Conservation (phyloP, 2,888 invertebrate species). For the Rapana venosa region DNA sequence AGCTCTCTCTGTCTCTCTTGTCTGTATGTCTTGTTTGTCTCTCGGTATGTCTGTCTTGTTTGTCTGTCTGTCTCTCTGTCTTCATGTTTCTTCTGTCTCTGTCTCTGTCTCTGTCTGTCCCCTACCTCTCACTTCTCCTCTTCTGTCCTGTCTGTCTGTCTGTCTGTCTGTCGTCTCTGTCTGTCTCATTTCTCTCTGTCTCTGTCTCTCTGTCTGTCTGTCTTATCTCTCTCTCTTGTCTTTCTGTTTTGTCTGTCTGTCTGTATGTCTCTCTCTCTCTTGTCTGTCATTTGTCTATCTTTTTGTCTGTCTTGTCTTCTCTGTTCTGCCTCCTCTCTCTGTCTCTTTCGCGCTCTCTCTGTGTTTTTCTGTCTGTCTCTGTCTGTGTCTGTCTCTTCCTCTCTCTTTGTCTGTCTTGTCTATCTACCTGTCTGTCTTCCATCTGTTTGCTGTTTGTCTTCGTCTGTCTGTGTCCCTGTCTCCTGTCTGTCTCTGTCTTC, state of each 20-base stretch:
- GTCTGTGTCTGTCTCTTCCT: too few species aligned
- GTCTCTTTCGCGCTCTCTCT: background rate
- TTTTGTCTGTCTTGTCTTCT: background rate
- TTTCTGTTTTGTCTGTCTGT: background rate
- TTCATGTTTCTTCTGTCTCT: background rate
- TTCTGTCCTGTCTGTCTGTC: background rate
- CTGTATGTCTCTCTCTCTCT: background rate
- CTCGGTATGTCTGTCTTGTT: background rate
- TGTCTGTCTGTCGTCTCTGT: background rate
- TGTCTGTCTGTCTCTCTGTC: background rate
- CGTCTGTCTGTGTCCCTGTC: background rate
- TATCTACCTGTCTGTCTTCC: background rate
- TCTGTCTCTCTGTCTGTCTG: too few species aligned
- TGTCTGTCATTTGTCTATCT: background rate
- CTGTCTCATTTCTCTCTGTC: background rate
- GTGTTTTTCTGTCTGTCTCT: too few species aligned
- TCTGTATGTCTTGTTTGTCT: background rate
- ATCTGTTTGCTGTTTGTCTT: background rate
- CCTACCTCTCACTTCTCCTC: background rate
- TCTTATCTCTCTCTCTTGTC: background rate
- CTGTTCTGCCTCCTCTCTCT: too few species aligned
- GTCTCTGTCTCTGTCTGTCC: background rate
- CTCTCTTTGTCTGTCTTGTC: background rate
- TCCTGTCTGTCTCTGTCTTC: background rate
- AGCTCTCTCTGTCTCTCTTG: slow-evolving; percentile 12